Evolutionary conservation across 2,888 invertebrate species (phyloP).

Genomic region (Lomographa bimaculata): DNA sequence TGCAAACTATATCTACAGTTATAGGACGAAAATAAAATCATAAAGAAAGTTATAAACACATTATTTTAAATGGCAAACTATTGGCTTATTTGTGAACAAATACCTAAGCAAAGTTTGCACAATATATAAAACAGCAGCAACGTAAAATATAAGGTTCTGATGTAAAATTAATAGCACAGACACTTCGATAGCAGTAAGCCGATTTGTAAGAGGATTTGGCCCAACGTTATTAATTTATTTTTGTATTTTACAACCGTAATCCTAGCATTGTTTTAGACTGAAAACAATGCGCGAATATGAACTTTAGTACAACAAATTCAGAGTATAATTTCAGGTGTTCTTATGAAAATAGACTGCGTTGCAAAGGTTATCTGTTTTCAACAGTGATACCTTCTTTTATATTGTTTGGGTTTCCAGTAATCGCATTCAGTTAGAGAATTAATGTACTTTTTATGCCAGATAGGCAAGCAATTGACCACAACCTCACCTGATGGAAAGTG

Average conservation of each 20-base stretch:
- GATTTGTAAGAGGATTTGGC: slow-evolving; percentile 27
- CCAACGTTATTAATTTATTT: slow-evolving; percentile 32
- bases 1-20: too few species aligned
- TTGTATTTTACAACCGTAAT: slow-evolving; percentile 29
- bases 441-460: too few species aligned
- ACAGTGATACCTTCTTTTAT: not conserved
- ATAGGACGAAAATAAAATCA: too few species aligned
- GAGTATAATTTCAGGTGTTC: not conserved
- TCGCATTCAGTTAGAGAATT: too few species aligned
- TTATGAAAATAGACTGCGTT: too few species aligned
- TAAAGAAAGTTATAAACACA: too few species aligned
- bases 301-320: not conserved
- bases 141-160: slow-evolving; percentile 29
- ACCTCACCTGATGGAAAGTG: too few species aligned
- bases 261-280: slow-evolving; percentile 23
- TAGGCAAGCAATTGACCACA: too few species aligned
- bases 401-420: too few species aligned
- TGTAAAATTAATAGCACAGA: slow-evolving; percentile 34
- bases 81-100: too few species aligned
- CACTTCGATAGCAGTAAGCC: slow-evolving; percentile 33
- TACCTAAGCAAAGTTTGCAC: slow-evolving; percentile 15
- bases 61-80: too few species aligned
- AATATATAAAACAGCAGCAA: slow-evolving; percentile 13
- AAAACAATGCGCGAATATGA: slow-evolving; percentile 6
- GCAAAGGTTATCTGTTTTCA: too few species aligned